Evolutionary conservation across 1,140 invertebrate species (phyloP), one percentile per base, ranked within the genome.

Genomic region (Danaus melanippus): DNA sequence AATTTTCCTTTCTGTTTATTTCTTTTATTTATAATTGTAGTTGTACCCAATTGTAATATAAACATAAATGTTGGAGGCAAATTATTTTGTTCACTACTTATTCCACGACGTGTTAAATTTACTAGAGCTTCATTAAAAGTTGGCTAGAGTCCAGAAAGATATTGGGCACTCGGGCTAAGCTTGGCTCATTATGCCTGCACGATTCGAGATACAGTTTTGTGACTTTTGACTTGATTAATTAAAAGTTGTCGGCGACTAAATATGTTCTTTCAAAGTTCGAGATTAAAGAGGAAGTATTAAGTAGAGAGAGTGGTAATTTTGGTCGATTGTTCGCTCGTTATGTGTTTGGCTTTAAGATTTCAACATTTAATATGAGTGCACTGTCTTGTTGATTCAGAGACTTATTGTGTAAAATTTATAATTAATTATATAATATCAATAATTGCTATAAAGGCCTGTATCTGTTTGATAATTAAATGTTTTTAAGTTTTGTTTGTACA

Each of bases 81-180:
- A 56, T 66, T 66, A 66, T 60, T 60, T 66, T 60, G 58, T 64
- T 64, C 61, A 61, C 70, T 66, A 66, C 58, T 73, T 70, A 69
- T 73, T 73, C 66, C 68, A 63, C 64, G 70, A 68, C 60, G 66
- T 70, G 71, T 73, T 64, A 70, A 73, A 70, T 73, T 66, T 66
- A 62, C 56, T 54, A 59, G 49, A 47, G 58, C 58, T 66, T 69
- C 64, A 66, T 69, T 69, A 69, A 69, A 69, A 66, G 53, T 69
- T 69, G 67, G 67, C 60, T 45, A 44, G 45, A 10, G 56, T 58
- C 64, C 67, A 66, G 56, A 50, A 55, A 69, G 59, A 66, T 66
- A 66, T 62, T 57, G 63, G 56, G 59, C 60, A 47, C 56, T 66
- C 51, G 50, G 54, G 53, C 60, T 63, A 43, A 58, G 52, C 60